Evolutionary conservation across 2,888 invertebrate species (phyloP).

Genomic region (Drosophila yooni): DNA sequence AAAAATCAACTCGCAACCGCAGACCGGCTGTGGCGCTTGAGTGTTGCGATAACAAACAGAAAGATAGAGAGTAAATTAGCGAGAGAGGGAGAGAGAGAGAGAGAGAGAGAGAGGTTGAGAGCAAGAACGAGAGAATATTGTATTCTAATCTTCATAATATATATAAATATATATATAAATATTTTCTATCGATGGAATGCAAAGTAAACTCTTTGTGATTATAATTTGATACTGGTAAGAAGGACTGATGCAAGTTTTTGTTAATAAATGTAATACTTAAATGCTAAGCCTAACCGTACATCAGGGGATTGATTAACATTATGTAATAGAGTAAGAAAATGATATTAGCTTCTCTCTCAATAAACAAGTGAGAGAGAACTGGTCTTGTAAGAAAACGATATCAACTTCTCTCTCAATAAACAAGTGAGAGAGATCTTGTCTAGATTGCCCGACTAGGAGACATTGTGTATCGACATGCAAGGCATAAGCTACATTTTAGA

Average conservation of each 20-base stretch:
- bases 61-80: neutral
- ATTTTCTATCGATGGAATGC: conserved; percentile 18
- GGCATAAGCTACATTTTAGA: no score
- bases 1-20: neutral
- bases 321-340: neutral
- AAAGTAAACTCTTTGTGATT: neutral
- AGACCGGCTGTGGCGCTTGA: neutral
- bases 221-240: neutral
- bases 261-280: no score
- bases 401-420: neutral
- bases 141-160: neutral
- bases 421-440: neutral
- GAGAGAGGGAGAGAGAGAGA: neutral
- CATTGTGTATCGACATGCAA: no score
- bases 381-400: neutral
- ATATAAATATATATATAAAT: no score
- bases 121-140: neutral
- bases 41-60: neutral
- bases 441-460: neutral
- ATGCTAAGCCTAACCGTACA: neutral
- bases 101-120: neutral
- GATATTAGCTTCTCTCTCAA: neutral
- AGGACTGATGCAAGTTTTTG: neutral
- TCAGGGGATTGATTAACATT: neutral
- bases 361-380: neutral